Conservation (phyloP, 2,888 invertebrate genomes). For the Melanargia galathea region DNA sequence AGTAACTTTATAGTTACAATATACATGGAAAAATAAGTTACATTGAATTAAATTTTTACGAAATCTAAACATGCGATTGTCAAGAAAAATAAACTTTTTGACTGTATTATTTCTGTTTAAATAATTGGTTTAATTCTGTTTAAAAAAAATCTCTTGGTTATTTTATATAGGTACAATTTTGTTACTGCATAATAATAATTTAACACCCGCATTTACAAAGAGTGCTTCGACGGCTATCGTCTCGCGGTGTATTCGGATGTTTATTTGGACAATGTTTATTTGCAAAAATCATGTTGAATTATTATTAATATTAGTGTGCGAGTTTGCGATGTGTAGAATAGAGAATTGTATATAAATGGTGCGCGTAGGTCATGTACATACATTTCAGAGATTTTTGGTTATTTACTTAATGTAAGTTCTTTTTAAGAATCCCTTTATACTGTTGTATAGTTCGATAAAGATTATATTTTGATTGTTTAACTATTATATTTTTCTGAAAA, state of each 20-base stretch:
- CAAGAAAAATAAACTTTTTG: background rate
- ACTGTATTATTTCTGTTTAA: background rate
- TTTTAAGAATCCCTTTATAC: constrained; percentile 64
- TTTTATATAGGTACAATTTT: constrained; percentile 13
- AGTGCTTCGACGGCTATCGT: too few species aligned
- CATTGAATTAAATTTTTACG: background rate
- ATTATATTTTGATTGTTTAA: constrained; percentile 79
- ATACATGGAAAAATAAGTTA: background rate
- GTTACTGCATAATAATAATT: constrained; percentile 5
- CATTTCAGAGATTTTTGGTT: constrained; percentile 57
- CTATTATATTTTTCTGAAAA: constrained; percentile 77
- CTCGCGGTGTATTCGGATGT: too few species aligned
- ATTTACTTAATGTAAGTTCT: constrained; percentile 59
- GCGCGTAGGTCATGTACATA: constrained; percentile 54
- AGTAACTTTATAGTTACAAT: too few species aligned
- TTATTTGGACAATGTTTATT: constrained; percentile 19
- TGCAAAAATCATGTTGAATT: constrained; percentile 34
- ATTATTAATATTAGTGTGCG: too few species aligned
- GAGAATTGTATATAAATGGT: constrained; percentile 54
- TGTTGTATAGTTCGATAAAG: constrained; percentile 80
- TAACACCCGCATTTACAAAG: too few species aligned
- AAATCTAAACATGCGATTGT: background rate
- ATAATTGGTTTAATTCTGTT: background rate
- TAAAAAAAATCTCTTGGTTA: constrained; percentile 3
- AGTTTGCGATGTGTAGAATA: constrained; percentile 38